phyloP scores from a whole-genome alignment of 2,888 invertebrate genomes.

The Pammene fasciana region DNA sequence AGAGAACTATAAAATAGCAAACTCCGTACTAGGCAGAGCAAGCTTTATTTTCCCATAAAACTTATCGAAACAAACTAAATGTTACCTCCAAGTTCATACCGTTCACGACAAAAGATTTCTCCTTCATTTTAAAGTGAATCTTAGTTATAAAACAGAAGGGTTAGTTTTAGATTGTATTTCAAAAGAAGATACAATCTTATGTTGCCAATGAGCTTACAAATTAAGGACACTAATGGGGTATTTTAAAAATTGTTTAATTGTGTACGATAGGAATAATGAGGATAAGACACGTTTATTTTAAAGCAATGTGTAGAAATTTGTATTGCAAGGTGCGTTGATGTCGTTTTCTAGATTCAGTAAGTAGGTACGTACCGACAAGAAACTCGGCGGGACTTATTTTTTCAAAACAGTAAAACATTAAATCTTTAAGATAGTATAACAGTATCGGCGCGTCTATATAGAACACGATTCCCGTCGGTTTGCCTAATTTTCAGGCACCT shows the following conservation, averaged over 20 bases:
- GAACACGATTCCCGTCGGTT: no score
- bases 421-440: no score
- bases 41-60: conserved; percentile 35
- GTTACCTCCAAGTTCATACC: conserved; percentile 37
- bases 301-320: no score
- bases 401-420: no score
- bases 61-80: conserved; percentile 26
- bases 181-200: conserved; percentile 42
- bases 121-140: background rate
- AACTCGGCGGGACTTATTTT: no score
- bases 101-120: conserved; percentile 33
- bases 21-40: conserved; percentile 5
- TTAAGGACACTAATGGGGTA: conserved; percentile 54
- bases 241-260: conserved; percentile 54
- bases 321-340: no score
- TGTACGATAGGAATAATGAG: conserved; percentile 42
- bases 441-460: no score
- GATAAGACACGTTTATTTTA: conserved; percentile 34
- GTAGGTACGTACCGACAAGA: no score
- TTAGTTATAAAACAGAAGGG: background rate
- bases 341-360: no score
- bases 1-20: conserved; percentile 1
- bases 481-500: no score
- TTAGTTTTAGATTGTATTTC: background rate
- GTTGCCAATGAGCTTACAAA: conserved; percentile 47